A percentile compares a stretch with the other conserved stretches of the same genome.
These are phyloP conservation scores for Vandiemenella viatica DNA, from an alignment of 2,888 invertebrate genomes.

Conservation along the genomic window DNA sequence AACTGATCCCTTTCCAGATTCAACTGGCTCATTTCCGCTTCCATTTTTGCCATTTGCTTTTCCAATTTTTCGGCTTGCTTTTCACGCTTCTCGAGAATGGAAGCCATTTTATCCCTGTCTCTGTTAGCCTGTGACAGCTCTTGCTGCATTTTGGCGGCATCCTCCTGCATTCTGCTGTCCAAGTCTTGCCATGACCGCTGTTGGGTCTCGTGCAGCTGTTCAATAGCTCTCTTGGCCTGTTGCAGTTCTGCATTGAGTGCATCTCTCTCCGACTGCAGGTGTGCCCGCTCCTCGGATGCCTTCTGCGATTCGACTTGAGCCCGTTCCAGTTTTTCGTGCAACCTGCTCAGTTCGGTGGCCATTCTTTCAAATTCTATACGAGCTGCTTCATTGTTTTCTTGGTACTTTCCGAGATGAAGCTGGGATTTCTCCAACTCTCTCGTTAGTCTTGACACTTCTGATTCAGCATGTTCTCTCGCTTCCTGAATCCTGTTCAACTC, in stretches of 20 bases:
- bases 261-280: conserved; percentile 59
- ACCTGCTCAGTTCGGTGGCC: conserved; percentile 62
- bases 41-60: conserved; percentile 70
- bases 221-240: conserved; percentile 44
- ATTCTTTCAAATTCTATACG: conserved; percentile 75
- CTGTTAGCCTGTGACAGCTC: conserved; percentile 54
- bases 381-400: conserved; percentile 67
- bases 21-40: conserved; percentile 71
- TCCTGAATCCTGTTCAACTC: conserved; percentile 34
- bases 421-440: conserved; percentile 78
- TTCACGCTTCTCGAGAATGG: conserved; percentile 61
- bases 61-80: conserved; percentile 68
- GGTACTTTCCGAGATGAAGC: conserved; percentile 65
- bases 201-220: conserved; percentile 40
- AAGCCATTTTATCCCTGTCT: conserved; percentile 62
- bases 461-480: conserved; percentile 65
- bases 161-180: conserved; percentile 55
- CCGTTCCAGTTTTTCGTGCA: conserved; percentile 66
- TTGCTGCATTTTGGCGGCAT: conserved; percentile 54
- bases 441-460: conserved; percentile 68
- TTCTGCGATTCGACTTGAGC: conserved; percentile 35
- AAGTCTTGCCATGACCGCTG: conserved; percentile 34
- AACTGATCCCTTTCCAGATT: conserved; percentile 75
- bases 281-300: conserved; percentile 42
- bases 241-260: conserved; percentile 51